A percentile compares a stretch with the other conserved stretches of the same genome.
These are phyloP conservation scores for Thalassarche chlororhynchos DNA, from an alignment of 2,113 vertebrate genomes.

Conservation along the genomic window DNA sequence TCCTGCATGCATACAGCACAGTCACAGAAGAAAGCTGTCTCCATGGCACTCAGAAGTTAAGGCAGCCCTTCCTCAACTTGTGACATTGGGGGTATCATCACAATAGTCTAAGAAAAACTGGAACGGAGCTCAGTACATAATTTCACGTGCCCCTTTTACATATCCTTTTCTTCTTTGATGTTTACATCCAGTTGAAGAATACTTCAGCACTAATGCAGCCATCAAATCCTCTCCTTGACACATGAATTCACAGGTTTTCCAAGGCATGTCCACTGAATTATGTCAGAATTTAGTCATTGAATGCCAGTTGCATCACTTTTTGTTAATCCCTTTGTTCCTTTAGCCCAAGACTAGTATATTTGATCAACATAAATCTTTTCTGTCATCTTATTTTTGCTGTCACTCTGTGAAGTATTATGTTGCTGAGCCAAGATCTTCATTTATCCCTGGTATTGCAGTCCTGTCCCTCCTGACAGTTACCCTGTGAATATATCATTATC, in stretches of 20 bases:
- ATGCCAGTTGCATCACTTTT: neutral
- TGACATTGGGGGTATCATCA: neutral
- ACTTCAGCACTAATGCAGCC: neutral
- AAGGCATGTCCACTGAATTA: neutral
- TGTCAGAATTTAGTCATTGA: neutral
- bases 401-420: conserved; percentile 2
- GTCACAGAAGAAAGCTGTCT: neutral
- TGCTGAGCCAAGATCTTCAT: conserved; percentile 43
- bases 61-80: neutral
- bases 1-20: neutral
- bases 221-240: neutral
- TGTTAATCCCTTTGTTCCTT: conserved; percentile 33
- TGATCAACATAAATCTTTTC: conserved; percentile 39
- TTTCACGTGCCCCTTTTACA: neutral
- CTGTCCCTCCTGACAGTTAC: conserved; percentile 26
- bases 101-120: neutral
- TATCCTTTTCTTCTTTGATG: neutral
- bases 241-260: neutral
- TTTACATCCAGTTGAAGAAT: neutral
- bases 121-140: neutral
- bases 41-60: neutral
- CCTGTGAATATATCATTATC: conserved; percentile 46
- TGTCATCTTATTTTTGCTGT: conserved; percentile 31
- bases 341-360: conserved; percentile 42
- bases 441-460: conserved; percentile 5